Conservation (phyloP, 2,113 vertebrate genomes). For the Phasianus colchicus region DNA sequence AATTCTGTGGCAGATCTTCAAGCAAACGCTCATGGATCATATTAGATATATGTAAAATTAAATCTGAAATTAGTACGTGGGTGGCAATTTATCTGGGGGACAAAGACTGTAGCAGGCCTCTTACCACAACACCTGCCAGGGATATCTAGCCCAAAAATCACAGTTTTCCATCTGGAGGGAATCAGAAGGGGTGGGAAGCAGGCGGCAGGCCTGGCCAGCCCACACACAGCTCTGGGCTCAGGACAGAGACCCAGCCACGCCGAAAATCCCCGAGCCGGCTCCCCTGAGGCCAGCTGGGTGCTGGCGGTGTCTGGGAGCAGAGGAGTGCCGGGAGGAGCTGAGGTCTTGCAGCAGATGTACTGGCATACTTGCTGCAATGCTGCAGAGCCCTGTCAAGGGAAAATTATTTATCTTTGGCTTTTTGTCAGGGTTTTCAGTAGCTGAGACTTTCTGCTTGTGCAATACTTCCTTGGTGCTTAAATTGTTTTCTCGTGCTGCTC, state of each 20-base stretch:
- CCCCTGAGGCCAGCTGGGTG: not conserved
- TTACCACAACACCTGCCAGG: constrained; percentile 40
- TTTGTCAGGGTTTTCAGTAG: not conserved
- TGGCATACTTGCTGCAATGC: not conserved
- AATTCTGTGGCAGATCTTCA: not conserved
- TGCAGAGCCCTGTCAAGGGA: not conserved
- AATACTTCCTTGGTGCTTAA: not conserved
- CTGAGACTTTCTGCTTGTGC: not conserved
- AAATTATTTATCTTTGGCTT: not conserved
- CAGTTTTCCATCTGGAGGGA: constrained; percentile 53
- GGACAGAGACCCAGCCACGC: not conserved
- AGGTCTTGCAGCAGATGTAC: constrained; percentile 31
- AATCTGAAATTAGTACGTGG: constrained; percentile 1
- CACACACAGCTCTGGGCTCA: constrained; percentile 31
- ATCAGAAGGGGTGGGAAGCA: constrained; percentile 46
- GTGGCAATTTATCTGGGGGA: constrained; percentile 3
- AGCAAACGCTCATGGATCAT: not conserved
- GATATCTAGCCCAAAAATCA: constrained; percentile 36
- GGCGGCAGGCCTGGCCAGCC: not conserved
- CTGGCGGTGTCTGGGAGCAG: not conserved
- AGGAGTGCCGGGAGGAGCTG: not conserved
- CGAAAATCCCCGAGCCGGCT: not conserved
- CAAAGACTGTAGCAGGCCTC: not conserved
- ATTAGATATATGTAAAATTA: constrained; percentile 1
- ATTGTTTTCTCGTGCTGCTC: not conserved